Evolutionary conservation across 1,140 invertebrate genomes (phyloP), one percentile per base, ranked within the genome.

Genomic region (Contarinia nasturtii): DNA sequence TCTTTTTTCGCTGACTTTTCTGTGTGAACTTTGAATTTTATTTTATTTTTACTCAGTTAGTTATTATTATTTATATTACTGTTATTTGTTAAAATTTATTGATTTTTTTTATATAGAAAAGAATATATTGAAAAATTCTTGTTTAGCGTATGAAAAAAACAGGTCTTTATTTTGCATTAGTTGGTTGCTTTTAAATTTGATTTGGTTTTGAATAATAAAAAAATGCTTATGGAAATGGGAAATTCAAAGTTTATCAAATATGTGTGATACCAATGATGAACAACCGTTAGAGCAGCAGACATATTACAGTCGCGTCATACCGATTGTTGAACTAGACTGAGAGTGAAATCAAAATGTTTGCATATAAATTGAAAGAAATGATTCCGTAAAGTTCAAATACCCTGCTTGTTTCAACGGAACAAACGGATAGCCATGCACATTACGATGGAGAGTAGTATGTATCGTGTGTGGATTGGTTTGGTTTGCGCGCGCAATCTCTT

Each of bases 321-420:
- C 41, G 41, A 43, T 20, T 18, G n/a, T 43, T 43, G 18, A 43
- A 43, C 41, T 43, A 18, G 18, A 43, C 41, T 43, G 20, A 43
- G 41, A 43, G 41, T 43, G 41, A 43, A 43, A 43, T 43, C 41
- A 43, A 21, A 27, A 43, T 43, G 41, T 43, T 18, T 43, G 41
- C 41, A 43, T 43, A 43, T 17, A 19, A 18, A 19, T 21, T 21
- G 20, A 18, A n/a, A 18, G 7, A 18, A 12, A 12, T n/a, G 20
- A 43, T 12, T 18, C n/a, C 20, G n/a, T 20, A 43, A 43, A 43
- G 41, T 43, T 43, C 41, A 43, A 43, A 43, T 18, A 43, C 41
- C 41, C 41, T 27, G 27, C 27, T 5, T 27, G 27, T 27, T 27
- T 10, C 27, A 27, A 27, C 27, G 4, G 27, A 27, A 5, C 4